Conservation (phyloP, 1,140 invertebrate species). For the Phortica variegata region DNA sequence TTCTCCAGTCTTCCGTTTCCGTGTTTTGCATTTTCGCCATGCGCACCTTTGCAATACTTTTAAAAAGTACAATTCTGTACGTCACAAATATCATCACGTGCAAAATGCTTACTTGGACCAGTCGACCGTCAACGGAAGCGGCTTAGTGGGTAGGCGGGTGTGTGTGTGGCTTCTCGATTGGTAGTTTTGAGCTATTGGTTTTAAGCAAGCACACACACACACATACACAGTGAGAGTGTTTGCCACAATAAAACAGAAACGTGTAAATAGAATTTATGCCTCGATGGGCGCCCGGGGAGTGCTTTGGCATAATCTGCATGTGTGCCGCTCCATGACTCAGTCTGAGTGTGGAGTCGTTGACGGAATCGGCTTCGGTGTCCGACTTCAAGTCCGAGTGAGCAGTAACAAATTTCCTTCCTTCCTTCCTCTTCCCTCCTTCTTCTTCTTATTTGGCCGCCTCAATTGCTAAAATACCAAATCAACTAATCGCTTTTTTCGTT, state of each 20-base stretch:
- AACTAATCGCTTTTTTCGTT: conserved; percentile 26
- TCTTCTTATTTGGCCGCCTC: neutral
- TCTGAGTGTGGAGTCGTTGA: conserved; percentile 12
- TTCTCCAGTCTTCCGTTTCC: too few species aligned
- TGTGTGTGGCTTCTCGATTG: conserved; percentile 43
- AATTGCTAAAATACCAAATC: too few species aligned
- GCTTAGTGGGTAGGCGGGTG: too few species aligned
- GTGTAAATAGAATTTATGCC: conserved; percentile 57
- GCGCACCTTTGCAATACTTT: too few species aligned
- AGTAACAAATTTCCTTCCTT: neutral
- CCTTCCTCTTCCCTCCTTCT: neutral
- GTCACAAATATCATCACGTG: too few species aligned
- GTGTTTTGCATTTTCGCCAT: too few species aligned
- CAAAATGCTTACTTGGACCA: too few species aligned
- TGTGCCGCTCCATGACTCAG: conserved; percentile 6
- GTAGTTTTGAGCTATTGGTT: conserved; percentile 3
- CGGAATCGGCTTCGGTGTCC: neutral
- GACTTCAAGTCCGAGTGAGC: neutral
- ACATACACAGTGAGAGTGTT: neutral
- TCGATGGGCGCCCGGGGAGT: conserved; percentile 51
- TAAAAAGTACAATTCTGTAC: too few species aligned
- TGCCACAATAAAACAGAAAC: conserved; percentile 53
- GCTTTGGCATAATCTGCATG: conserved; percentile 56
- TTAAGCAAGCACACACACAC: conserved; percentile 11
- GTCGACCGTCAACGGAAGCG: too few species aligned